Conservation (phyloP, 2,888 invertebrate species). For the Palloptera scutellata region DNA sequence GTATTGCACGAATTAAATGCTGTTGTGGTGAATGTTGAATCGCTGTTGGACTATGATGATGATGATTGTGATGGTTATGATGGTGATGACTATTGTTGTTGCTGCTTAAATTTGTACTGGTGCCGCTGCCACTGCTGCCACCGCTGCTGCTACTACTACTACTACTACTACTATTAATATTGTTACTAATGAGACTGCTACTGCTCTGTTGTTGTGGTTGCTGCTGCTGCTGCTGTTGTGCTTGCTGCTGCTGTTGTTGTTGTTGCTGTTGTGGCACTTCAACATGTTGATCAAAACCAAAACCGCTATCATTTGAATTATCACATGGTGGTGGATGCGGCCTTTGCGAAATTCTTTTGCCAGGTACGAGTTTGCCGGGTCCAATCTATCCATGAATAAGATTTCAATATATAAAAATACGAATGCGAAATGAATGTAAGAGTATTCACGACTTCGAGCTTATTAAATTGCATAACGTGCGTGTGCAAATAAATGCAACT, state of each 20-base stretch:
- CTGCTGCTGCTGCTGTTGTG: constrained; percentile 34
- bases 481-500: too few species aligned
- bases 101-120: constrained; percentile 31
- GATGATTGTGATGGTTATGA: constrained; percentile 34
- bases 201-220: constrained; percentile 32
- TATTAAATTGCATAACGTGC: too few species aligned
- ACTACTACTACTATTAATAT: constrained; percentile 29
- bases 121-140: constrained; percentile 30
- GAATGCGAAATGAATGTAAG: too few species aligned
- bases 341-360: constrained; percentile 61
- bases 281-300: constrained; percentile 81
- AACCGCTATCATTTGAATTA: constrained; percentile 89
- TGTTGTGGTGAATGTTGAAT: constrained; percentile 54
- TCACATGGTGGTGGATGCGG: constrained; percentile 73
- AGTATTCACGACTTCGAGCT: too few species aligned
- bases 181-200: constrained; percentile 37
- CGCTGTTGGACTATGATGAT: constrained; percentile 38
- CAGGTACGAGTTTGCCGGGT: constrained; percentile 61
- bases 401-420: background rate
- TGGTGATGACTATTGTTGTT: constrained; percentile 38
- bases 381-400: constrained; percentile 48
- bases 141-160: constrained; percentile 25
- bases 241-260: constrained; percentile 36
- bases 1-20: constrained; percentile 62
- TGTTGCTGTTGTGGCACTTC: constrained; percentile 64